Evolutionary conservation across 1,140 invertebrate genomes (phyloP).

Genomic region (Steinernema khuongi): DNA sequence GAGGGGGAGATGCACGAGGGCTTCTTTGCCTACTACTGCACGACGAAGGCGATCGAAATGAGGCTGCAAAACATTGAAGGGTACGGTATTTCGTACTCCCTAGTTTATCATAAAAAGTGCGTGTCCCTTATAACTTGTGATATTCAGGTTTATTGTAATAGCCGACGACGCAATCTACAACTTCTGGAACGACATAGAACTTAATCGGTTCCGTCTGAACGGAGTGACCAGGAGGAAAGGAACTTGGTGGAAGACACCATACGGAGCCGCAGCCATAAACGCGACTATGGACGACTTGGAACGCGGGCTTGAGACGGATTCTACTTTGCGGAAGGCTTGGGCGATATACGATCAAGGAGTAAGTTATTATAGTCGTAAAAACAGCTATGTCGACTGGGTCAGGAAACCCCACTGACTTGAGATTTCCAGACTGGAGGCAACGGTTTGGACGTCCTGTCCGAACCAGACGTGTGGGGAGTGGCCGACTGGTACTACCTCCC

Average conservation of each 20-base stretch:
- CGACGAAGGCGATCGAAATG: conserved; percentile 4
- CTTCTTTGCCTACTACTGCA: conserved; percentile 6
- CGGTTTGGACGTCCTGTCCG: not conserved
- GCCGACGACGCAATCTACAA: conserved; percentile 3
- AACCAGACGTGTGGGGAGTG: not conserved
- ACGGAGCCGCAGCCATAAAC: not conserved
- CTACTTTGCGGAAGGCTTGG: not conserved
- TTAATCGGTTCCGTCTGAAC: not conserved
- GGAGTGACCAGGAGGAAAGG: conserved; percentile 3
- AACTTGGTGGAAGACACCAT: not conserved
- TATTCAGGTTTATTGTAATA: not conserved
- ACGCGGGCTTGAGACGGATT: not conserved
- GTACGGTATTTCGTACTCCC: not conserved
- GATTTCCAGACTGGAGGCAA: not conserved
- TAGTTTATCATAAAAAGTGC: not conserved
- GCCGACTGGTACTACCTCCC: not conserved
- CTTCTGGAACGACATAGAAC: not conserved
- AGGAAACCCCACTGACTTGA: not conserved
- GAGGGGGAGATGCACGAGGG: conserved; percentile 1
- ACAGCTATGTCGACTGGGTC: too few relatives aligned
- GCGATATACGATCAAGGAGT: not conserved
- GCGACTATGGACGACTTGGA: not conserved
- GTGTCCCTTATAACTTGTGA: too few relatives aligned
- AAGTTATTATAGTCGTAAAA: conserved; percentile 2
- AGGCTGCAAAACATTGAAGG: not conserved